phyloP scores from a whole-genome alignment of 30 jellyfish, hydroid and myxozoan species.

The Rhopilema esculentum region DNA sequence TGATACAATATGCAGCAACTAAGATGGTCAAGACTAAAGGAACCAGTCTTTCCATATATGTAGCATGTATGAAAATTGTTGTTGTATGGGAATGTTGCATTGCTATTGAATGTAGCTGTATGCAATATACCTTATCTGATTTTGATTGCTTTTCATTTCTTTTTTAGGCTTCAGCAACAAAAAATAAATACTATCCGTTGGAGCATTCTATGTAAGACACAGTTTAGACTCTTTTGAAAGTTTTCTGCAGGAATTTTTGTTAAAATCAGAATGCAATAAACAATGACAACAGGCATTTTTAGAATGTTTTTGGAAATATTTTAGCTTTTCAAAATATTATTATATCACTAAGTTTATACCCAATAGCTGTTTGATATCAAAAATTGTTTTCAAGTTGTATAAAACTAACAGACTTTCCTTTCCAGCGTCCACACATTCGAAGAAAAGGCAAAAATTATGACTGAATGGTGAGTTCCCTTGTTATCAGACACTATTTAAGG shows the following conservation, averaged over 20 bases:
- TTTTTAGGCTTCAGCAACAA: conserved; percentile 68
- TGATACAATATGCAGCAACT: neutral
- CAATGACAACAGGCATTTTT: neutral
- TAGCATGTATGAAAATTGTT: neutral
- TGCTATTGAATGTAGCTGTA: too few relatives aligned
- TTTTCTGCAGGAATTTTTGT: too few relatives aligned
- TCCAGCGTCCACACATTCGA: conserved; percentile 58
- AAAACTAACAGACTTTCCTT: neutral
- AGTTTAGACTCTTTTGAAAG: neutral
- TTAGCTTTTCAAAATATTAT: neutral
- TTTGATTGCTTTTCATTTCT: neutral
- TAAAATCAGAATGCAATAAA: too few relatives aligned
- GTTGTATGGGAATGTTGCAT: neutral
- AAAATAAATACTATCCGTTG: conserved; percentile 73
- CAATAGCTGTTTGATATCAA: too few relatives aligned
- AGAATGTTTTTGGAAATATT: neutral
- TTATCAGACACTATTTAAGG: neutral
- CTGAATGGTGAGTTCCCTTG: conserved; percentile 58
- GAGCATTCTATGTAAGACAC: conserved; percentile 81
- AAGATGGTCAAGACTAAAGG: neutral
- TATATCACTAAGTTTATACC: too few relatives aligned
- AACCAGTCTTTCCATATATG: too few relatives aligned
- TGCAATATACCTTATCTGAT: too few relatives aligned
- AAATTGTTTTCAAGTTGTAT: neutral
- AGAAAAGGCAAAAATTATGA: conserved; percentile 64